A percentile compares a stretch with the other conserved stretches of the same genome.
Evolutionary conservation across 2,888 invertebrate species (phyloP).

Genomic region (Gymnocheta viridis): DNA sequence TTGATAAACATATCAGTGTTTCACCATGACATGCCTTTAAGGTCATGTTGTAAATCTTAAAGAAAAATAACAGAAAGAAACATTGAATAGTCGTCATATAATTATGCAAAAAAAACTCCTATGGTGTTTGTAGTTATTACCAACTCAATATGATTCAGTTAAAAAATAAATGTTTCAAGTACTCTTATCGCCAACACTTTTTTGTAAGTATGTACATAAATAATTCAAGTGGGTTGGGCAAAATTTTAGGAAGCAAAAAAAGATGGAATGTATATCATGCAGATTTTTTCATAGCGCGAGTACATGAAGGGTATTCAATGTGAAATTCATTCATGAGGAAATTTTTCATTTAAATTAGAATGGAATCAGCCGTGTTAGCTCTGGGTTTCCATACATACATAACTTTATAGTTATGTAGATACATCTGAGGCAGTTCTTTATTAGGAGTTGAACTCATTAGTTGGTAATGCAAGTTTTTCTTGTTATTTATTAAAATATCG

Average conservation of each 20-base stretch:
- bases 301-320: constrained; percentile 11
- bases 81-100: background rate
- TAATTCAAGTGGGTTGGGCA: background rate
- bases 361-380: background rate
- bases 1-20: constrained; percentile 57
- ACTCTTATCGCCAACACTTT: constrained; percentile 59
- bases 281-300: background rate
- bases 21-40: constrained; percentile 39
- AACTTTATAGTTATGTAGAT: no score
- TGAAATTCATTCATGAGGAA: constrained; percentile 18
- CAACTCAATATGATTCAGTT: constrained; percentile 15
- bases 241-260: background rate
- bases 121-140: constrained; percentile 25
- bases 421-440: no score
- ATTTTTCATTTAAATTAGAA: background rate
- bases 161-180: constrained; percentile 48
- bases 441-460: no score
- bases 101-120: constrained; percentile 37
- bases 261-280: constrained; percentile 20
- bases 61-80: background rate
- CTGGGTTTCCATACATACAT: background rate
- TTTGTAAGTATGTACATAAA: constrained; percentile 4
- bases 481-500: no score
- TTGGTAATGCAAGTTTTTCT: no score
- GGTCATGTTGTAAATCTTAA: constrained; percentile 37